Percentiles rank a stretch among this genome's conserved stretches.
phyloP scores from a whole-genome alignment of 2,888 invertebrate genomes.

The Cabera pusaria region DNA sequence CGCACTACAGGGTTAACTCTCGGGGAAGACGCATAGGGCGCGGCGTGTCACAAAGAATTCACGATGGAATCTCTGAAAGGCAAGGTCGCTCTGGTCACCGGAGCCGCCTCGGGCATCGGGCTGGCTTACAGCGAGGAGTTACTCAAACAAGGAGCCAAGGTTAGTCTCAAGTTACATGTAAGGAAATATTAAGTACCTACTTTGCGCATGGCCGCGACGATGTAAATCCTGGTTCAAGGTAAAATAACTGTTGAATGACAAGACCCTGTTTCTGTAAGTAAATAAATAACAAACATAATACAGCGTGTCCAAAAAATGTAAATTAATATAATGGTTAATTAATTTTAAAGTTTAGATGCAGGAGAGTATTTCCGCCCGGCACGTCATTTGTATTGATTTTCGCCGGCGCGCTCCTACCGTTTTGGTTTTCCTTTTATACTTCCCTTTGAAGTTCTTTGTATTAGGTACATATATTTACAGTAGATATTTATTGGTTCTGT shows the following conservation, averaged over 20 bases:
- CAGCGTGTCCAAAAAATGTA: no score
- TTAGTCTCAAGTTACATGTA: slow-evolving; percentile 48
- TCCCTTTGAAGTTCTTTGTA: no score
- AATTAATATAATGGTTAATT: no score
- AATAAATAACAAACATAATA: slow-evolving; percentile 7
- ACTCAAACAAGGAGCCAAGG: slow-evolving; percentile 89
- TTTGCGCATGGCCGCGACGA: slow-evolving; percentile 32
- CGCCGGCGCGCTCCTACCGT: slow-evolving; percentile 52
- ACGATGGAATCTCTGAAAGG: slow-evolving; percentile 87
- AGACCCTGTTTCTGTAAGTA: slow-evolving; percentile 12
- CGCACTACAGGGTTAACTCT: slow-evolving; percentile 54
- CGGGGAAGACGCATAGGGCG: slow-evolving; percentile 56
- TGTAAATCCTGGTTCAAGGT: slow-evolving; percentile 64
- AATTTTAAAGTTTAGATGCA: no score
- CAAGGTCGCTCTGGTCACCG: slow-evolving; percentile 88
- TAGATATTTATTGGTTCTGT: no score
- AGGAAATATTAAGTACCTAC: slow-evolving; percentile 30
- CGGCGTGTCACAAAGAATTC: slow-evolving; percentile 47
- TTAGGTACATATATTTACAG: no score
- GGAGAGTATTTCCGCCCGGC: slow-evolving; percentile 31
- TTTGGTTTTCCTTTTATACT: slow-evolving; percentile 48
- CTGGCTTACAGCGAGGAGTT: slow-evolving; percentile 88
- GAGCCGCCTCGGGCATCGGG: slow-evolving; percentile 89
- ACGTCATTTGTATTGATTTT: slow-evolving; percentile 71
- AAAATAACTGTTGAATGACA: slow-evolving; percentile 57